Base-by-base conservation (phyloP, 30 jellyfish, hydroid and myxozoan genomes). In the Catostylus mosaicus region DNA sequence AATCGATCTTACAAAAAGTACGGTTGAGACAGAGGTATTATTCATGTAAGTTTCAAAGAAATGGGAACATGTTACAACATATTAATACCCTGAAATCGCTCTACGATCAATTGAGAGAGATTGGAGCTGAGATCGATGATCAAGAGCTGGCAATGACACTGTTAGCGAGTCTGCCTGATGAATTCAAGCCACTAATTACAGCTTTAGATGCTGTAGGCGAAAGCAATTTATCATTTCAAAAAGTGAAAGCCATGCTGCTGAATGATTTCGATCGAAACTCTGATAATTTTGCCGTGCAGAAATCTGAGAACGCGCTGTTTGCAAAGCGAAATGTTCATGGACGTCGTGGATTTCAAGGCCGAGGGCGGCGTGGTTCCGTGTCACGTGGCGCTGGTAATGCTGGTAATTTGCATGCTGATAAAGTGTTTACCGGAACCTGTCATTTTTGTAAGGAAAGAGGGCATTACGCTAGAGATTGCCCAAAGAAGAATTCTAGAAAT, bases 161-260 rank as follows among this genome's bases (percentile, higher is more conserved):
- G 50, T 2, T 78, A 30, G 79, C 89, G 18, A 78, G 89, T 60
- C 37, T 78, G 35, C 89, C 89, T n/a, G 80, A 78, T 34, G 80
- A 78, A 1, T 78, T 30, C 30, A 78, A 20, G 80, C 89, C 89
- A 22, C 34, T 78, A 76, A 2, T 78, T 57, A 57, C 89, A 36
- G 89, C 73, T 6, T 47, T 62, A 0, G 89, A 78, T 62, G 89
- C 89, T 27, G 89, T 65, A 36, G 81, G 89, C 34, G 89, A 78
- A 48, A 1, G 57, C 0, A 57, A 78, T 24, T 46, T 78, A 12
- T 61, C 79, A 26, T 78, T 78, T 78, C 81, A 59, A 2, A 69
- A 74, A 0, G 86, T 74, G 56, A 74, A 74, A 74, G 56, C 43
- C 16, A 74, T 43, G 80, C 38, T 60, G 73, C 50, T 78, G 30